phyloP scores from a whole-genome alignment of 2,888 invertebrate genomes.

The Candidula unifasciata region DNA sequence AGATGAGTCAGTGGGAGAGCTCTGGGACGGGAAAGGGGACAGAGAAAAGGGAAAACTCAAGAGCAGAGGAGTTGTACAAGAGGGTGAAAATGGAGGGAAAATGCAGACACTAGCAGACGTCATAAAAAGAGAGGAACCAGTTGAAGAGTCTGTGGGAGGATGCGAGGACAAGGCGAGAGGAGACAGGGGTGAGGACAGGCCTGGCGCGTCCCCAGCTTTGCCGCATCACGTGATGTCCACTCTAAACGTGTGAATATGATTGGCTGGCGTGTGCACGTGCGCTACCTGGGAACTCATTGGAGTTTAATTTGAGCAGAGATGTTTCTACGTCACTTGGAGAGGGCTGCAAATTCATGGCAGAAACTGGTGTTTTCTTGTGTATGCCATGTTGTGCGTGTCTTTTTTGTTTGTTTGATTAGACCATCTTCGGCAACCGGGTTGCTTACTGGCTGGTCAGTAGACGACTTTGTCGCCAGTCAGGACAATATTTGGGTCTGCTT shows the following conservation, averaged over 20 bases:
- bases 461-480: no score
- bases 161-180: neutral
- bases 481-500: no score
- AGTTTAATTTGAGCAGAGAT: neutral
- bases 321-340: neutral
- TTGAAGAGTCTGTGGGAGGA: slow-evolving; percentile 3
- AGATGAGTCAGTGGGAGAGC: no score
- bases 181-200: neutral
- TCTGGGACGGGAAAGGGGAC: no score
- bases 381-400: neutral
- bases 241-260: slow-evolving; percentile 24
- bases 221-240: slow-evolving; percentile 11
- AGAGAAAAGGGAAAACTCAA: no score
- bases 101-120: neutral
- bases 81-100: no score
- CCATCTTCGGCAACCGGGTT: no score
- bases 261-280: neutral
- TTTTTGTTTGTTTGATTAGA: no score
- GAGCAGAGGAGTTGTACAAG: no score
- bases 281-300: neutral
- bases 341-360: no score
- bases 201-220: neutral
- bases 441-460: no score
- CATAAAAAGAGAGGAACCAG: slow-evolving; percentile 7
- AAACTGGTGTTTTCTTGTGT: neutral